Percentiles rank a stretch among this genome's conserved stretches.
phyloP scores from a whole-genome alignment of 2,888 invertebrate genomes.

The Emesis russula region DNA sequence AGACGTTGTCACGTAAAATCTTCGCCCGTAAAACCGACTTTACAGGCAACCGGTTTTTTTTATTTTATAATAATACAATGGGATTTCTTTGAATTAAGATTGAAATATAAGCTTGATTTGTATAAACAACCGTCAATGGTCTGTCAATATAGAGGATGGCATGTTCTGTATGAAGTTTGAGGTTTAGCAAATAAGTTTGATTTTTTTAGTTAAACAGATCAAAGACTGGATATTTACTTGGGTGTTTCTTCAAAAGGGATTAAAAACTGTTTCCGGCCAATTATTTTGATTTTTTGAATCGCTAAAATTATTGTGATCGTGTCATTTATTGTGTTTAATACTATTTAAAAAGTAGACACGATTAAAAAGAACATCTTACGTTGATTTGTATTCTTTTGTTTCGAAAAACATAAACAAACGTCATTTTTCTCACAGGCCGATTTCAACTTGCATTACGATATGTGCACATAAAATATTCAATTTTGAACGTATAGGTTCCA shows the following conservation, averaged over 20 bases:
- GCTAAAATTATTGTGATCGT: not conserved
- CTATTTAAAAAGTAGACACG: conserved; percentile 1
- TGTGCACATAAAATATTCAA: not conserved
- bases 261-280: not conserved
- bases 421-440: not conserved
- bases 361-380: not conserved
- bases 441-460: not conserved
- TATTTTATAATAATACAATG: too few relatives aligned
- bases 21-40: too few relatives aligned
- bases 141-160: too few relatives aligned
- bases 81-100: too few relatives aligned
- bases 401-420: not conserved
- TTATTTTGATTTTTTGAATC: not conserved
- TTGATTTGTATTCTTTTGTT: not conserved
- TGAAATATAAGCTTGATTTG: too few relatives aligned
- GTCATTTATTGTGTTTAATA: not conserved
- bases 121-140: too few relatives aligned
- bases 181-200: too few relatives aligned
- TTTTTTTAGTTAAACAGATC: too few relatives aligned
- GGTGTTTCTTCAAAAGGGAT: not conserved
- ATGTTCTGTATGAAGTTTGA: too few relatives aligned
- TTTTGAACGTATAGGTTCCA: not conserved
- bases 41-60: too few relatives aligned
- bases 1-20: too few relatives aligned
- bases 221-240: too few relatives aligned